These are phyloP conservation scores for Ophioninae sp. DNA, from an alignment of 2,888 invertebrate species.

Conservation along the genomic window DNA sequence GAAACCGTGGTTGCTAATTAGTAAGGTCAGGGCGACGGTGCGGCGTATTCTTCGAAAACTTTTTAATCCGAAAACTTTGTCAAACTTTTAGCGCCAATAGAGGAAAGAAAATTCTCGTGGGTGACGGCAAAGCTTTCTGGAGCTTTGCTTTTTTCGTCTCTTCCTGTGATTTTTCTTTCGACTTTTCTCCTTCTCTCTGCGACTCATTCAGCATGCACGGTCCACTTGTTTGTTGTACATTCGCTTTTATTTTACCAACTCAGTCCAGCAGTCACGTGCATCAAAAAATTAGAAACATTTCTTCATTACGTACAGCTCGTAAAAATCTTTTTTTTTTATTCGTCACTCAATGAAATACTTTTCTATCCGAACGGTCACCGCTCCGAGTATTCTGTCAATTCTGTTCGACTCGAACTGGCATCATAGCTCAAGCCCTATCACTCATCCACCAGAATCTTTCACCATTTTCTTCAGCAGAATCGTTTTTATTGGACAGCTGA, in stretches of 20 bases:
- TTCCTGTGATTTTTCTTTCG: conserved; percentile 27
- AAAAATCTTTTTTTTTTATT: too few relatives aligned
- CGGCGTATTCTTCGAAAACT: conserved; percentile 62
- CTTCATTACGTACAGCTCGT: too few relatives aligned
- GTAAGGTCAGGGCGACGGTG: conserved; percentile 66
- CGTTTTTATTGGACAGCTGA: neutral
- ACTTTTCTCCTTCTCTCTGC: neutral
- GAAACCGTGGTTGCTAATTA: conserved; percentile 70
- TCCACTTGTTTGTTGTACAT: neutral
- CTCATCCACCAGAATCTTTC: too few relatives aligned
- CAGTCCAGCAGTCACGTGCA: neutral
- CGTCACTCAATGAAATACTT: too few relatives aligned
- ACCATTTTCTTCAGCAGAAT: neutral
- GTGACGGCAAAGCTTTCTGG: conserved; percentile 16
- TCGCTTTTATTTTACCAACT: neutral
- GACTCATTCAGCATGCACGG: neutral
- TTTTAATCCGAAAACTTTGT: conserved; percentile 67
- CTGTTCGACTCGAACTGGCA: too few relatives aligned
- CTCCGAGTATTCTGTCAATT: too few relatives aligned
- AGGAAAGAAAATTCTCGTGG: conserved; percentile 38
- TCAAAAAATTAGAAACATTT: neutral
- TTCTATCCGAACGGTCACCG: too few relatives aligned
- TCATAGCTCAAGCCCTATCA: too few relatives aligned
- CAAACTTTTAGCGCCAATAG: conserved; percentile 62
- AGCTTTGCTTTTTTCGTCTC: conserved; percentile 25